These are phyloP conservation scores for Caloenas nicobarica DNA, from an alignment of 2,113 vertebrate genomes.

Conservation along the genomic window DNA sequence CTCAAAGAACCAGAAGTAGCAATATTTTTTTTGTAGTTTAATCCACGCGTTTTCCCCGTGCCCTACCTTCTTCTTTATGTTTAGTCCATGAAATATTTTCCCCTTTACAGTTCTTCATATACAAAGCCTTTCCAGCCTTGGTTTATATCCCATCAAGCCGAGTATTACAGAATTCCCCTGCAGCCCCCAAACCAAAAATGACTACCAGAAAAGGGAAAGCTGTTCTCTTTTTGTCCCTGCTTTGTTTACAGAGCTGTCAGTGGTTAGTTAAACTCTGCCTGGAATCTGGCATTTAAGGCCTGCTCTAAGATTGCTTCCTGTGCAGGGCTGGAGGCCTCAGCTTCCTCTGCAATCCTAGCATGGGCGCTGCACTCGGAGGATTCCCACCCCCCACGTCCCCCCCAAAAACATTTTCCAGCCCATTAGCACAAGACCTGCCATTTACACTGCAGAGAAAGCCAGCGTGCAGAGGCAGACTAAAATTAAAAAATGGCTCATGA, in stretches of 20 bases:
- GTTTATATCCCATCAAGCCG: slow-evolving; percentile 73
- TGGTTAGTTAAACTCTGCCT: slow-evolving; percentile 85
- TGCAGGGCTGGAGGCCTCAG: slow-evolving; percentile 76
- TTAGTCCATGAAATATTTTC: slow-evolving; percentile 74
- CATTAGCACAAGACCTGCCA: neutral
- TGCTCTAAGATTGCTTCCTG: slow-evolving; percentile 83
- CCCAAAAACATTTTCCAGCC: slow-evolving; percentile 49
- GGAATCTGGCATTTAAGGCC: slow-evolving; percentile 83
- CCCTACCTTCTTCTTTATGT: slow-evolving; percentile 75
- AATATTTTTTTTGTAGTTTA: neutral
- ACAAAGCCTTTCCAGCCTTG: slow-evolving; percentile 49
- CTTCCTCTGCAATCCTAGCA: slow-evolving; percentile 80
- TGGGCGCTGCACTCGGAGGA: slow-evolving; percentile 40
- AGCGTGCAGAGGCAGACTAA: neutral
- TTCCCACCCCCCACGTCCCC: neutral
- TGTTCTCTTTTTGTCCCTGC: slow-evolving; percentile 76
- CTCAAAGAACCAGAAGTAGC: slow-evolving; percentile 8
- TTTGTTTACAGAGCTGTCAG: slow-evolving; percentile 86
- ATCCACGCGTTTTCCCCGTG: neutral
- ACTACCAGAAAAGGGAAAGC: slow-evolving; percentile 84
- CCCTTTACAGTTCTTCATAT: slow-evolving; percentile 72
- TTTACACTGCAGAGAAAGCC: neutral
- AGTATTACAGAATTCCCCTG: slow-evolving; percentile 74
- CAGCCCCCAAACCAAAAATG: slow-evolving; percentile 79
- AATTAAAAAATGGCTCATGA: neutral